These are phyloP conservation scores for Monopis laevigella DNA, from an alignment of 2,888 invertebrate species.

Conservation along the genomic window DNA sequence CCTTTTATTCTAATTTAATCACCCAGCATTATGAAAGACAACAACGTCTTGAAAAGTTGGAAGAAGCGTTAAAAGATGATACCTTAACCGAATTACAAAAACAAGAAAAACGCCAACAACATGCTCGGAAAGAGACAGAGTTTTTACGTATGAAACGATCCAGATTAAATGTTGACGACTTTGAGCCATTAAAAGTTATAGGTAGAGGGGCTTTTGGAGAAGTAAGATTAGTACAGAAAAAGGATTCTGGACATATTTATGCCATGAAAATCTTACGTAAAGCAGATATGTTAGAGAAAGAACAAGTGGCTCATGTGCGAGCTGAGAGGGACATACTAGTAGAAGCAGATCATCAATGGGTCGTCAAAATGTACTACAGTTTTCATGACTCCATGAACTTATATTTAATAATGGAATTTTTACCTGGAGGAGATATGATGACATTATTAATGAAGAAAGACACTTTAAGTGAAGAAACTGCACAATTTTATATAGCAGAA, in stretches of 20 bases:
- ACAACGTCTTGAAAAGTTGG: conserved; percentile 91
- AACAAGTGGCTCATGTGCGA: conserved; percentile 96
- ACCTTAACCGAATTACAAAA: conserved; percentile 94
- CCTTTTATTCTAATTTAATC: conserved; percentile 98
- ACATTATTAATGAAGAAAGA: conserved; percentile 99
- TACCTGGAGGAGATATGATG: conserved; percentile 99
- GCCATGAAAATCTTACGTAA: conserved; percentile 99
- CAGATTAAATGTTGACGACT: conserved; percentile 96
- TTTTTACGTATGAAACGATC: conserved; percentile 96
- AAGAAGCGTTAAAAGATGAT: conserved; percentile 96
- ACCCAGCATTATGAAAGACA: conserved; percentile 97
- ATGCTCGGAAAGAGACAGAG: conserved; percentile 98
- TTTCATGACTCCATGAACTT: conserved; percentile 98
- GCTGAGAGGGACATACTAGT: conserved; percentile 98
- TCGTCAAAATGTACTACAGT: conserved; percentile 99
- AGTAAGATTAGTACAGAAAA: conserved; percentile 98
- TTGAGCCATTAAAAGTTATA: conserved; percentile 94
- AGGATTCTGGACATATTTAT: conserved; percentile 99
- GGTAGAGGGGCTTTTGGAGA: conserved; percentile 94
- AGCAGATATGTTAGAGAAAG: conserved; percentile 99
- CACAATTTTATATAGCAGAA: conserved; percentile 99
- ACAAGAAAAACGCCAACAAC: conserved; percentile 92
- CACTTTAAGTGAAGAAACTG: conserved; percentile 97
- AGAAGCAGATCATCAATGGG: conserved; percentile 99
- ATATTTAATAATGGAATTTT: conserved; percentile 99